A percentile compares a stretch with the other conserved stretches of the same genome.
Conservation (phyloP, 2,888 invertebrate genomes). For the Ethmia dodecea region DNA sequence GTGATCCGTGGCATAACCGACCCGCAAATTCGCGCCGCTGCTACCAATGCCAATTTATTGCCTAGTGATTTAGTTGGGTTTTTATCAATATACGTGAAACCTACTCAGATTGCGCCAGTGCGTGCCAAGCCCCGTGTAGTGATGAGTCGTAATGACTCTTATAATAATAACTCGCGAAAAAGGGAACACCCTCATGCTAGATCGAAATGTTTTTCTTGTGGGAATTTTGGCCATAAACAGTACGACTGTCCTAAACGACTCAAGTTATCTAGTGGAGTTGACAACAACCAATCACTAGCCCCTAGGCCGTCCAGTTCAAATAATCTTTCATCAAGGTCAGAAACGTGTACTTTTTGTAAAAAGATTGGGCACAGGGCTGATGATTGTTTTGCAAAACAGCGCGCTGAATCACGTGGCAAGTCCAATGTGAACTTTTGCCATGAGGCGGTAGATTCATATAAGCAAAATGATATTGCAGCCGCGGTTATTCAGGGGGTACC, state of each 20-base stretch:
- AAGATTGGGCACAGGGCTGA: constrained; percentile 13
- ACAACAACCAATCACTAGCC: no score
- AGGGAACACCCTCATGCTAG: background rate
- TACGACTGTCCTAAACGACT: no score
- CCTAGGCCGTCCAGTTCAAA: no score
- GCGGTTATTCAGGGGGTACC: constrained; percentile 8
- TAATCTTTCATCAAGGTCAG: no score
- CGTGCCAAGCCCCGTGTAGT: background rate
- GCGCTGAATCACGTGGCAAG: background rate
- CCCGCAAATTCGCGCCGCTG: no score
- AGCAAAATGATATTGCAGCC: constrained; percentile 12
- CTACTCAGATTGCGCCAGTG: background rate
- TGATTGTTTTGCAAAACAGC: constrained; percentile 9
- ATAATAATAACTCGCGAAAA: background rate
- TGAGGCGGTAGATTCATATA: background rate
- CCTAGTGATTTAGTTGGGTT: constrained; percentile 5
- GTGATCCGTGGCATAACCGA: constrained; percentile 15
- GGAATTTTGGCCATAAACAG: background rate
- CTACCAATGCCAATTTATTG: constrained; percentile 11
- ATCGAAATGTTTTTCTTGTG: background rate
- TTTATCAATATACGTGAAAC: constrained; percentile 13
- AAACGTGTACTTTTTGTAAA: constrained; percentile 19
- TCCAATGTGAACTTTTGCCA: background rate
- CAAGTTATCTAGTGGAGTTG: no score
- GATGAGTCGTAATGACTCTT: background rate